These are phyloP conservation scores for Drosophila merina DNA, from an alignment of 2,888 invertebrate genomes.

Conservation along the genomic window DNA sequence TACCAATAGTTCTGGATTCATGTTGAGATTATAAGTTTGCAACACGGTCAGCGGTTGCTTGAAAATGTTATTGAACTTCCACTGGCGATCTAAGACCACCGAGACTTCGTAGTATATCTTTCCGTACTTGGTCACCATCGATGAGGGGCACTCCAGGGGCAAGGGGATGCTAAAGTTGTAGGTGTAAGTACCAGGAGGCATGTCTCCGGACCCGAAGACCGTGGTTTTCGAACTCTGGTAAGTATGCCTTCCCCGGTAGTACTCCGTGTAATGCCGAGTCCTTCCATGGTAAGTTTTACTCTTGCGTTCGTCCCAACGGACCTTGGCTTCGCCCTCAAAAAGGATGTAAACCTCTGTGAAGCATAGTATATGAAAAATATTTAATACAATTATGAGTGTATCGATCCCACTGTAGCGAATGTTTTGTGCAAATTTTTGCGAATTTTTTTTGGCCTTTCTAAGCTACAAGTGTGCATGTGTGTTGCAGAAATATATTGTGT, in stretches of 20 bases:
- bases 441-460: background rate
- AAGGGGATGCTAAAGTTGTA: constrained; percentile 89
- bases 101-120: constrained; percentile 90
- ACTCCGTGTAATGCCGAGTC: constrained; percentile 33
- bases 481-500: background rate
- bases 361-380: background rate
- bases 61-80: constrained; percentile 86
- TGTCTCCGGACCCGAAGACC: constrained; percentile 49
- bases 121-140: constrained; percentile 89
- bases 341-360: constrained; percentile 52
- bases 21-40: constrained; percentile 90
- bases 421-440: background rate
- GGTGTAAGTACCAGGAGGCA: constrained; percentile 81
- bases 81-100: constrained; percentile 90
- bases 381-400: background rate
- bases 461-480: background rate
- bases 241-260: constrained; percentile 44
- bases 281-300: constrained; percentile 39
- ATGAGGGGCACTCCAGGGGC: constrained; percentile 87
- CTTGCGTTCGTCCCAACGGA: constrained; percentile 56
- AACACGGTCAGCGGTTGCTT: constrained; percentile 88
- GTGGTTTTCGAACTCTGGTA: constrained; percentile 49
- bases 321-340: constrained; percentile 66
- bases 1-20: constrained; percentile 87
- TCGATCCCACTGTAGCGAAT: background rate